Percentiles rank a stretch among this genome's conserved stretches.
Conservation (phyloP, 2,888 invertebrate species). For the Nomada fabriciana region DNA sequence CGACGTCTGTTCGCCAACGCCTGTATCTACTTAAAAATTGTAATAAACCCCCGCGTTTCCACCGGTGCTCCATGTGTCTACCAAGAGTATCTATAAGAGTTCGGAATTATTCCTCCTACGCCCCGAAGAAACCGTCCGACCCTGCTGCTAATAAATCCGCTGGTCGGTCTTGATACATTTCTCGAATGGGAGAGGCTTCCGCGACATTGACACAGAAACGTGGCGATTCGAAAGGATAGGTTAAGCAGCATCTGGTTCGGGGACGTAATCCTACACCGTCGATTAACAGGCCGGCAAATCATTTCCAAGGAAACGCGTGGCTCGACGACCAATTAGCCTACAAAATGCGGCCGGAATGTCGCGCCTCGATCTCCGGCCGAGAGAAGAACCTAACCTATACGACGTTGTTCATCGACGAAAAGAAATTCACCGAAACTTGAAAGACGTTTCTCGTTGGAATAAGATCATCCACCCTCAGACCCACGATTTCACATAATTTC, state of each 20-base stretch:
- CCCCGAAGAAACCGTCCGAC: neutral
- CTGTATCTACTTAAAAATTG: too few relatives aligned
- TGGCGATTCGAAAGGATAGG: neutral
- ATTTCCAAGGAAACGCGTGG: constrained; percentile 61
- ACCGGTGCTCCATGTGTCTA: neutral
- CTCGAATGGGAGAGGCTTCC: constrained; percentile 8
- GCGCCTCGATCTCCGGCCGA: constrained; percentile 33
- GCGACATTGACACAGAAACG: constrained; percentile 36
- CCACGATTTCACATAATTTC: too few relatives aligned
- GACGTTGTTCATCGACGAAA: too few relatives aligned
- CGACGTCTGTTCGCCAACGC: too few relatives aligned
- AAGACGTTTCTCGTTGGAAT: too few relatives aligned
- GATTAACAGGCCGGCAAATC: constrained; percentile 55
- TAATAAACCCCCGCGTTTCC: too few relatives aligned
- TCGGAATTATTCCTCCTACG: neutral
- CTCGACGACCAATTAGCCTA: constrained; percentile 62
- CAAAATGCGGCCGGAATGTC: constrained; percentile 37
- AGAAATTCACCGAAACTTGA: too few relatives aligned
- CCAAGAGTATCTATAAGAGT: neutral
- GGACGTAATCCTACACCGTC: constrained; percentile 39
- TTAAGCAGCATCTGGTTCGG: constrained; percentile 5
- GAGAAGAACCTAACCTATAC: neutral
- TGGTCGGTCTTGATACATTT: constrained; percentile 12
- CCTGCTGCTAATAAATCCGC: constrained; percentile 1
- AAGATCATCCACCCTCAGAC: too few relatives aligned